Conservation (phyloP, 2,113 vertebrate genomes). For the Hemiprocne comata region DNA sequence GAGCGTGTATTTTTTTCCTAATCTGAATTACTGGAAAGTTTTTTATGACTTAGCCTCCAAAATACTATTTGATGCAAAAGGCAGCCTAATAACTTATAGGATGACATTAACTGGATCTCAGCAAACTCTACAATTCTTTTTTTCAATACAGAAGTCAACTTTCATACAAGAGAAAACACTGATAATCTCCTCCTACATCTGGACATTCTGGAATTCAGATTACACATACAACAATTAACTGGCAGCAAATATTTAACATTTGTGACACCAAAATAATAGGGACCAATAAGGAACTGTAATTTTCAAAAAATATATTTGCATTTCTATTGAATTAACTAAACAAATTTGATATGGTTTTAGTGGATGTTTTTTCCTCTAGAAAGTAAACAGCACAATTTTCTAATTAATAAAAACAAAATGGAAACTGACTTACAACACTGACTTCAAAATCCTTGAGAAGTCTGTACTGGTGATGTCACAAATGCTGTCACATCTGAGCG, state of each 20-base stretch:
- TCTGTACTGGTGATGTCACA: conserved; percentile 64
- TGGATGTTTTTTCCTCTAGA: neutral
- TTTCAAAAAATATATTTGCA: conserved; percentile 12
- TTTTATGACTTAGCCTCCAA: neutral
- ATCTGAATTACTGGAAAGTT: neutral
- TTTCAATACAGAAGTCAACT: neutral
- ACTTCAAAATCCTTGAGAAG: conserved; percentile 59
- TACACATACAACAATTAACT: neutral
- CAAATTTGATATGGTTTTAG: neutral
- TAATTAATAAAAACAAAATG: conserved; percentile 35
- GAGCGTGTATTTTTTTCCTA: neutral
- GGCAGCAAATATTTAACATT: conserved; percentile 40
- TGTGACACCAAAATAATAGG: conserved; percentile 53
- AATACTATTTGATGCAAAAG: neutral
- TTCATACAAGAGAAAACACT: neutral
- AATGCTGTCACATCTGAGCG: conserved; percentile 58
- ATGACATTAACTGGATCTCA: neutral
- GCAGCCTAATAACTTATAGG: neutral
- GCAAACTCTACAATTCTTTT: neutral
- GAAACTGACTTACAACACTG: conserved; percentile 46
- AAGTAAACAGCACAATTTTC: conserved; percentile 25
- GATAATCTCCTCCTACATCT: neutral
- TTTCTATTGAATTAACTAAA: neutral
- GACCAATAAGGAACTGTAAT: neutral
- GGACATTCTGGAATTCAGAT: conserved; percentile 20